Evolutionary conservation across 2,113 vertebrate species (phyloP), one percentile per base, ranked within the genome.

Genomic region (Plecturocebus donacophilus): DNA sequence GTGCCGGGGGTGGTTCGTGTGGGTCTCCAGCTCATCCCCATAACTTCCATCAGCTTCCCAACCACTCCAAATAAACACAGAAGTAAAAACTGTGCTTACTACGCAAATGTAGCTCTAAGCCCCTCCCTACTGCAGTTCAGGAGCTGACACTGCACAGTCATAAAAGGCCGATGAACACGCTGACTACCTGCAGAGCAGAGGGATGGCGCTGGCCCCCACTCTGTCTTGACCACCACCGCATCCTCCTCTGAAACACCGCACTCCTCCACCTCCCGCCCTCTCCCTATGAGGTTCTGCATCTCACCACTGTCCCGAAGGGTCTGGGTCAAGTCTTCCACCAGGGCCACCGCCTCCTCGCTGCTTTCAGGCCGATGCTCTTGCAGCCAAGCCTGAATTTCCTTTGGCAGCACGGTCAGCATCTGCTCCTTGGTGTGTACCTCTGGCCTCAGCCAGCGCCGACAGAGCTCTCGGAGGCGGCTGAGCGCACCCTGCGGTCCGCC

Each of bases 381-480:
- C 81, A 98, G 92, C 98, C 98, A 98, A 30, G 98, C 97, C 95
- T 97, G 98, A 47, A 98, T 98, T 9, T 98, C 98, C 68, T 73
- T 70, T 0, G 97, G 98, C 47, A 98, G 82, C 90, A 97, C 0
- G 0, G 97, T 98, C 83, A 98, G 56, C 96, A 98, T 98, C 87
- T 98, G 98, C 73, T 98, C 98, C 95, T 96, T 97, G 38, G 97
- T 97, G 87, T 97, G 98, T 25, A 95, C 92, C 81, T 98, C 95
- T 1, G 98, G 90, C 90, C 96, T 95, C 87, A 98, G 94, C 98
- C 98, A 98, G 87, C 97, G 97, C 77, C 92, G 97, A 54, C 98
- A 98, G 21, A 98, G 98, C n/a, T 98, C 98, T 17, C 95, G 96
- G 6, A 98, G 96, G 52, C 90, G 93, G 73, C 95, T 5, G 0